Base-by-base conservation (phyloP, 2,113 vertebrate species). In the Eublepharis macularius region DNA sequence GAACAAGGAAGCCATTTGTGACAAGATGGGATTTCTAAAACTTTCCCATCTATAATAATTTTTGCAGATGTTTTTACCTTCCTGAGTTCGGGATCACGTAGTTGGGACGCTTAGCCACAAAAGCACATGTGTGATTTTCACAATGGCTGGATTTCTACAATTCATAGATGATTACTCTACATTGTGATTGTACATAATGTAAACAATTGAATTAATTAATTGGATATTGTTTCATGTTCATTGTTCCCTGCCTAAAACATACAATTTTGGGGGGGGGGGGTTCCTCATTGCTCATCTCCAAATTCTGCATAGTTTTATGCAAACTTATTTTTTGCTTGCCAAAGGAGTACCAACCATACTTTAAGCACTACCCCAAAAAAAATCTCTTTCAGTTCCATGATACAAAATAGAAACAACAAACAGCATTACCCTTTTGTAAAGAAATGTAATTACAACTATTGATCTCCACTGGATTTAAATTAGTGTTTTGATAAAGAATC, bases 391-490 rank as follows among this genome's bases (percentile, higher is more conserved):
- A 32, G 81, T 19, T 36, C 74, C 39, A 45, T 2, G 32, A 65
- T 85, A 80, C 34, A n/a, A 57, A 86, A 72, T 60, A 82, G 63
- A 76, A 60, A 66, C 63, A 70, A 13, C 41, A 82, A n/a, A 19
- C 29, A 70, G 34, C 34, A 79, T 83, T 83, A 73, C 43, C 49
- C 81, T 26, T 78, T 77, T 86, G 75, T 70, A 86, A 14, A 85
- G 76, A 87, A 76, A 0, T 63, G 29, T 78, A 89, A 92, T 86
- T 86, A 84, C 81, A 79, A 83, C 2, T 66, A 76, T 81, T 41
- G 83, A 83, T 34, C 43, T 85, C 90, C 87, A 86, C 81, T 87
- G 85, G 7, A 69, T 66, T 83, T 65, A 88, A 86, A 91, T 19
- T 84, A 51, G 78, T 83, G 54, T 57, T 41, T 36, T 81, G 74